phyloP scores from a whole-genome alignment of 2,797 vertebrate genomes.

The Spinus pinus region DNA sequence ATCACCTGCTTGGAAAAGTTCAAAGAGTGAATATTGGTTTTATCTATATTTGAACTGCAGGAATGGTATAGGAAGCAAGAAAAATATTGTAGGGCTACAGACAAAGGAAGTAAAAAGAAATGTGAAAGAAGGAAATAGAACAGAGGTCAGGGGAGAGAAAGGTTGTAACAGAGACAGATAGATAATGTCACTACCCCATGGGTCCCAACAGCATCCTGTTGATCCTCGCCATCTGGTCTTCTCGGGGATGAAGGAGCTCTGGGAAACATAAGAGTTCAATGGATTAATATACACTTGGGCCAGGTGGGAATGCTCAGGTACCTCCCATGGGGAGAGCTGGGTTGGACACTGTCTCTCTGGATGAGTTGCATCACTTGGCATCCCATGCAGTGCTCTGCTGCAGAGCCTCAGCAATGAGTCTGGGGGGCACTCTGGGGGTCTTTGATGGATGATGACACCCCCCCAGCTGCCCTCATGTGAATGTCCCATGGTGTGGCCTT shows the following conservation, averaged over 20 bases:
- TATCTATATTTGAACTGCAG: neutral
- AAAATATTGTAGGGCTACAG: neutral
- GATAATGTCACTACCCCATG: rapidly evolving
- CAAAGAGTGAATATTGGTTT: neutral
- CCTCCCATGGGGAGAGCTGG: neutral
- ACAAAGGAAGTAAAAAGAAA: neutral
- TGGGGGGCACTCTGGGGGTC: no score
- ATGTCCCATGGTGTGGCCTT: no score
- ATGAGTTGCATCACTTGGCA: neutral
- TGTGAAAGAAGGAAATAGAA: neutral
- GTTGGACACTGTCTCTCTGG: neutral
- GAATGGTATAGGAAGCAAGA: neutral
- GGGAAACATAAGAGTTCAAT: neutral
- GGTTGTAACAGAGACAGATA: neutral
- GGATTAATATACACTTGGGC: rapidly evolving
- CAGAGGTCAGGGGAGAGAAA: neutral
- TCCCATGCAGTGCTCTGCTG: neutral
- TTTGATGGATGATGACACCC: neutral
- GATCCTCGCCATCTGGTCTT: neutral
- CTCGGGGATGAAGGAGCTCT: neutral
- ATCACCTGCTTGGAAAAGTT: neutral
- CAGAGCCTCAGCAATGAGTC: neutral
- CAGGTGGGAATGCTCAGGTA: neutral
- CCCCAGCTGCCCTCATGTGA: neutral
- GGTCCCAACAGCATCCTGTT: rapidly evolving